Evolutionary conservation across 2,797 vertebrate species (phyloP), one percentile per base, ranked within the genome.

Genomic region (Pelodytes ibericus): DNA sequence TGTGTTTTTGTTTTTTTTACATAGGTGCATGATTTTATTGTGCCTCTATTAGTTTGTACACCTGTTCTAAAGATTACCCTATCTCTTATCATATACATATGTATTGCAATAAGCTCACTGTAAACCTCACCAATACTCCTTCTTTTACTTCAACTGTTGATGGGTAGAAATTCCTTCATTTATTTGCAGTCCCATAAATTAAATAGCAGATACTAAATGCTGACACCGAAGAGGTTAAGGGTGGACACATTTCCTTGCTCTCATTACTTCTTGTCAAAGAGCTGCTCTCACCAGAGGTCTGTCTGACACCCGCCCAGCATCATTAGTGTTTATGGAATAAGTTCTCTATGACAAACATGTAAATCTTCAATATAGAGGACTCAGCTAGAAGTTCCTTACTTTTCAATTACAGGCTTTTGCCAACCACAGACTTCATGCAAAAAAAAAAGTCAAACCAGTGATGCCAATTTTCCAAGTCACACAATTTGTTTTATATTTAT

Each of bases 381-480:
- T 58, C 51, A 63, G 29, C 49, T 31, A 26, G 36, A 57, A 30
- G 20, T 72, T 58, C 27, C 47, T 2, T 51, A 26, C 27, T 77
- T 72, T 62, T 53, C 41, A 31, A 53, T 11, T 22, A 67, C 47
- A 44, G 20, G 26, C 49, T 57, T 59, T 41, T 26, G 49, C 56
- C 63, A 68, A n/a, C 20, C 29, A 15, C 36, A 26, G 75, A 33
- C 49, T 78, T 78, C 30, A 51, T 30, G 53, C 22, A 66, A 7
- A 72, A 49, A 71, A 11, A 71, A 36, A 47, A 27, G 20, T 58
- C 53, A 77, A 36, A 47, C 15, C 39, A 2, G 27, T 64, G 75
- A 77, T 65, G 67, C 75, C 75, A 71, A 65, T 78, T 78, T 78
- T 78, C 63, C 76, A 67, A 29, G 63, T 13, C 63, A 67, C 57